Evolutionary conservation across 1,140 invertebrate species (phyloP).

Genomic region (Bradysia coprophila): DNA sequence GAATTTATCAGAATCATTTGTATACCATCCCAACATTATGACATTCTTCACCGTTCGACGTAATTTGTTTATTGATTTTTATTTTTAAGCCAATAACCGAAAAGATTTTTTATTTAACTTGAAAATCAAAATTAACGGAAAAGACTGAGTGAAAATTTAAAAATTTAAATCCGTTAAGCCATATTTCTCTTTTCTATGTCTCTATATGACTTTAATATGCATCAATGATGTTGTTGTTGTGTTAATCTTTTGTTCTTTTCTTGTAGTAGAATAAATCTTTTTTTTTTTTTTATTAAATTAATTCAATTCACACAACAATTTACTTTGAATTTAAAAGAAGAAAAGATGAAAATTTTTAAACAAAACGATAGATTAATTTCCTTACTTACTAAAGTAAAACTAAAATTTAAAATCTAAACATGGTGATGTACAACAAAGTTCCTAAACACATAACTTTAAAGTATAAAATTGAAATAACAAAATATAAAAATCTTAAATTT

Average conservation of each 20-base stretch:
- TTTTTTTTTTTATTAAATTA: no score
- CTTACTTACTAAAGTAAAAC: neutral
- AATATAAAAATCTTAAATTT: neutral
- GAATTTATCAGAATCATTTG: no score
- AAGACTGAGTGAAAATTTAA: conserved; percentile 26
- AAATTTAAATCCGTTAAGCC: neutral
- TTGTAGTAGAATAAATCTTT: no score
- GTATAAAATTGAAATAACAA: neutral
- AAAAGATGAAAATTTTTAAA: neutral
- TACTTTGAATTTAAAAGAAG: neutral
- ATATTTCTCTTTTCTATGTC: neutral
- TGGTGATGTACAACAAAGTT: conserved; percentile 11
- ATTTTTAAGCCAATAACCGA: no score
- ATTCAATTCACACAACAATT: no score
- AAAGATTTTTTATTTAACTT: neutral
- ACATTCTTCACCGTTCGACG: no score
- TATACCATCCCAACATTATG: no score
- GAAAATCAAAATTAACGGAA: conserved; percentile 12
- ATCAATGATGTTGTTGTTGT: no score
- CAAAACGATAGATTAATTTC: neutral
- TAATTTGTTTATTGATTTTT: no score
- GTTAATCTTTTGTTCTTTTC: no score
- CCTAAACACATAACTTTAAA: neutral
- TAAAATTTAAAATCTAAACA: conserved; percentile 14
- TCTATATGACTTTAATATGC: neutral